phyloP scores from a whole-genome alignment of 2,797 vertebrate species.

The Thunnus albacares region DNA sequence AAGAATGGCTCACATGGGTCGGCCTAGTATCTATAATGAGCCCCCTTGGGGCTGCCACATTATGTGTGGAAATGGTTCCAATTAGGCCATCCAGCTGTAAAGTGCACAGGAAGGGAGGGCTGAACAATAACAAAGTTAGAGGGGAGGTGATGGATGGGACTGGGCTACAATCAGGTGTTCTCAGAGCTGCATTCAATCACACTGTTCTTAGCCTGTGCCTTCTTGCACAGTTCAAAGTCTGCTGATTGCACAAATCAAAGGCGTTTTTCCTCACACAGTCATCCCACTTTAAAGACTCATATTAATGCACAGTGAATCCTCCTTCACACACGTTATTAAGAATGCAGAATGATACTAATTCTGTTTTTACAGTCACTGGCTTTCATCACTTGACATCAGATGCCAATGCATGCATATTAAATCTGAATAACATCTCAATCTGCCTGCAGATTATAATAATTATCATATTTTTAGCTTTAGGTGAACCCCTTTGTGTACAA shows the following conservation, averaged over 20 bases:
- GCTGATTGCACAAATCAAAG: slow-evolving; percentile 63
- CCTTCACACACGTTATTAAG: slow-evolving; percentile 4
- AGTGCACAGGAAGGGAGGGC: slow-evolving; percentile 52
- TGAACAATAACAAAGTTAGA: slow-evolving; percentile 66
- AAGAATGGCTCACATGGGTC: slow-evolving; percentile 49
- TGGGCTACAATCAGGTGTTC: slow-evolving; percentile 58
- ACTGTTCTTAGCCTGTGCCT: slow-evolving; percentile 12
- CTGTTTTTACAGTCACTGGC: slow-evolving; percentile 2
- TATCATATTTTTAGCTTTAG: slow-evolving; percentile 26
- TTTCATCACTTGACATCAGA: slow-evolving; percentile 25
- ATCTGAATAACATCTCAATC: slow-evolving; percentile 16
- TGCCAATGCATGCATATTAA: not conserved
- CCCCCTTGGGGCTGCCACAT: slow-evolving; percentile 68
- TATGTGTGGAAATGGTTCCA: slow-evolving; percentile 82
- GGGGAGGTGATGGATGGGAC: slow-evolving; percentile 53
- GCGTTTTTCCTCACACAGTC: slow-evolving; percentile 25
- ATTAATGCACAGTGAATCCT: slow-evolving; percentile 14
- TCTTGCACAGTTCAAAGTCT: slow-evolving; percentile 24
- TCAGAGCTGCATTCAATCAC: slow-evolving; percentile 67
- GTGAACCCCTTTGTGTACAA: slow-evolving; percentile 15
- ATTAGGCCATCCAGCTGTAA: slow-evolving; percentile 78
- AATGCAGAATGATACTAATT: slow-evolving; percentile 29
- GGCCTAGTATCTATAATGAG: slow-evolving; percentile 74
- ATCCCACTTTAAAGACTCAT: slow-evolving; percentile 10
- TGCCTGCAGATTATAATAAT: slow-evolving; percentile 22